phyloP scores from a whole-genome alignment of 2,113 vertebrate species.

The Corythoichthys intestinalis region DNA sequence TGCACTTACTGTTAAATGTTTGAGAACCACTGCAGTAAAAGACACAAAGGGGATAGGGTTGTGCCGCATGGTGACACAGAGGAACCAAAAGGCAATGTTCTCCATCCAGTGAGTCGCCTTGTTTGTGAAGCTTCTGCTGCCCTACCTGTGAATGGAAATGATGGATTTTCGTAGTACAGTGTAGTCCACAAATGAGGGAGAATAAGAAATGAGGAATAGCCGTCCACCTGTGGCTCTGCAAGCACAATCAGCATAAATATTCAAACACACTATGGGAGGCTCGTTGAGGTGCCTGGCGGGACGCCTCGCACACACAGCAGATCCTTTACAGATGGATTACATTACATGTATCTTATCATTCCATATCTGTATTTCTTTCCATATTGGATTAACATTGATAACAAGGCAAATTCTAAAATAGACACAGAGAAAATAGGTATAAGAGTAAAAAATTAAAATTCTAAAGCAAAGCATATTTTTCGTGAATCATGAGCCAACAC shows the following conservation, averaged over 20 bases:
- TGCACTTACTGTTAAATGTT: too few species aligned
- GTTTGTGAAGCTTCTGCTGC: conserved; percentile 15
- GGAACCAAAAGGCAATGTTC: conserved; percentile 15
- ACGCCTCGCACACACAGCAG: conserved; percentile 16
- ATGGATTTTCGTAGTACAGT: conserved; percentile 9
- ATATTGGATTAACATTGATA: not conserved
- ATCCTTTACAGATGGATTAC: conserved; percentile 16
- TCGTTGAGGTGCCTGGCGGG: conserved; percentile 8
- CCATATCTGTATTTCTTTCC: not conserved
- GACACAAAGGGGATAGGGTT: not conserved
- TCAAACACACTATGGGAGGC: conserved; percentile 33
- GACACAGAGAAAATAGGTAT: not conserved
- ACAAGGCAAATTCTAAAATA: not conserved
- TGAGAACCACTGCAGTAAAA: not conserved
- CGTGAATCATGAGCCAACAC: too few species aligned
- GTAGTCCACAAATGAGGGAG: conserved; percentile 37
- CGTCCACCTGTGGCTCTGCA: conserved; percentile 31
- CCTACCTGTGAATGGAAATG: conserved; percentile 8
- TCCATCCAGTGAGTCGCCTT: conserved; percentile 11
- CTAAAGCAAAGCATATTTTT: too few species aligned
- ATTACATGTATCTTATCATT: not conserved
- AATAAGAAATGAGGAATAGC: conserved; percentile 23
- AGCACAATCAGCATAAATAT: conserved; percentile 29
- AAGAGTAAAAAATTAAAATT: too few species aligned
- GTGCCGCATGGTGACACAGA: conserved; percentile 1